Evolutionary conservation across 2,113 vertebrate species (phyloP).

Genomic region (Rhizomys pruinosus): DNA sequence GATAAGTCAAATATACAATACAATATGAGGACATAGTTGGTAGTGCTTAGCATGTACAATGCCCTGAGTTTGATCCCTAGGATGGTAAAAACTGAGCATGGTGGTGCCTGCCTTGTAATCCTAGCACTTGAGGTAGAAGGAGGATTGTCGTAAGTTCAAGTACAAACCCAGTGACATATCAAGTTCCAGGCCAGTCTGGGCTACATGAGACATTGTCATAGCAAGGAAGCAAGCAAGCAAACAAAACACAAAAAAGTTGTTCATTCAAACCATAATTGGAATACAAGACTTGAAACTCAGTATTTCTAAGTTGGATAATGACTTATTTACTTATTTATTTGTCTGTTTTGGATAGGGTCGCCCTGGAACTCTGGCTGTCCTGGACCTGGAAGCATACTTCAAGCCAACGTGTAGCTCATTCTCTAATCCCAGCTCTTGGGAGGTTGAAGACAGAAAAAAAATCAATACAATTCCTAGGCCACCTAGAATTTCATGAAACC

Average conservation of each 20-base stretch:
- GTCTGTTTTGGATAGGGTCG: no score
- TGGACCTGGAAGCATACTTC: no score
- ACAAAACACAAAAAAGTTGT: not conserved
- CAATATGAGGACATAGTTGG: not conserved
- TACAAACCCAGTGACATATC: not conserved
- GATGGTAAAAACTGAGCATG: not conserved
- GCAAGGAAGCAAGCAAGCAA: no score
- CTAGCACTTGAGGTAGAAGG: not conserved
- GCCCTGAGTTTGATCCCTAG: not conserved
- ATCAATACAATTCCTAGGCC: no score
- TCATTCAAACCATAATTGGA: constrained; percentile 14
- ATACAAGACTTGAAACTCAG: not conserved
- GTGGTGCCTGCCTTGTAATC: not conserved
- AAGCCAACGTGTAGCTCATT: no score
- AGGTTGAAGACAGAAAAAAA: no score
- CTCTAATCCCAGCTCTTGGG: no score
- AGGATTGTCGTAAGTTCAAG: not conserved
- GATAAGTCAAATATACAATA: not conserved
- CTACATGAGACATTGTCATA: no score
- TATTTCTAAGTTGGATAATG: not conserved
- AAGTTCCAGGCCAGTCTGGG: no score
- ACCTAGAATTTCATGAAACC: no score
- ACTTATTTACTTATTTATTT: not conserved
- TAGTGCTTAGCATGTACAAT: not conserved
- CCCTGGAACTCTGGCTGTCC: no score